Evolutionary conservation across 2,113 vertebrate genomes (phyloP).

Genomic region (Nothocercus nigrocapillus): DNA sequence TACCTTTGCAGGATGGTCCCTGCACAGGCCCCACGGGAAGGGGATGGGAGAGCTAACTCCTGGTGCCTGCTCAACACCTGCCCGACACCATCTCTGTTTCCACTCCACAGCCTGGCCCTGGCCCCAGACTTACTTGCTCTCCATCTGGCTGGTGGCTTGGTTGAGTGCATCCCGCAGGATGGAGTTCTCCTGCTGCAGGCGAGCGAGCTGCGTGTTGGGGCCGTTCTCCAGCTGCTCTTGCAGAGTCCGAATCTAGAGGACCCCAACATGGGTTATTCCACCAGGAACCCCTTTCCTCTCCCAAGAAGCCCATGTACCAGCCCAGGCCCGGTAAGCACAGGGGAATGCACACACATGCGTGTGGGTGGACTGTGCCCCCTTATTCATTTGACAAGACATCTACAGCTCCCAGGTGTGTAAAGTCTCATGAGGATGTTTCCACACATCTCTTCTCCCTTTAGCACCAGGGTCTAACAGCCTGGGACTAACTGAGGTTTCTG

Average conservation of each 20-base stretch:
- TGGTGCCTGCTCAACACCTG: not conserved
- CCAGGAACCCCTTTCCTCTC: not conserved
- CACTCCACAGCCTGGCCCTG: accelerated
- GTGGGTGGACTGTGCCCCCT: not conserved
- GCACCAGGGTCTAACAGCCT: accelerated
- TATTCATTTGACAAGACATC: not conserved
- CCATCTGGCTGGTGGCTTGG: slow-evolving; percentile 92
- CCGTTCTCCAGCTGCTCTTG: slow-evolving; percentile 96
- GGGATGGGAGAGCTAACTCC: not conserved
- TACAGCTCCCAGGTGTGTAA: not conserved
- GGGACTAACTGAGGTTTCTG: not conserved
- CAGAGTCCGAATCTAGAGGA: slow-evolving; percentile 83
- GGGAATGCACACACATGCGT: not conserved
- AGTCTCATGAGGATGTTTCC: not conserved
- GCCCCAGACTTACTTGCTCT: slow-evolving; percentile 88
- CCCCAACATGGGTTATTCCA: not conserved
- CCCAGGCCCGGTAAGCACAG: not conserved
- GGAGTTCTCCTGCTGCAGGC: slow-evolving; percentile 94
- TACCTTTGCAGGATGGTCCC: not conserved
- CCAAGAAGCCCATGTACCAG: not conserved
- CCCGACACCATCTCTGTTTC: not conserved
- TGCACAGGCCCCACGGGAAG: not conserved
- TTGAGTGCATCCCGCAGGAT: slow-evolving; percentile 94
- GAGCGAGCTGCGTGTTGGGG: slow-evolving; percentile 89
- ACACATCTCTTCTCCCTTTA: accelerated